Evolutionary conservation across 92 coral and sea anemone genomes (phyloP).

Genomic region (Chrysogorgia sp.): DNA sequence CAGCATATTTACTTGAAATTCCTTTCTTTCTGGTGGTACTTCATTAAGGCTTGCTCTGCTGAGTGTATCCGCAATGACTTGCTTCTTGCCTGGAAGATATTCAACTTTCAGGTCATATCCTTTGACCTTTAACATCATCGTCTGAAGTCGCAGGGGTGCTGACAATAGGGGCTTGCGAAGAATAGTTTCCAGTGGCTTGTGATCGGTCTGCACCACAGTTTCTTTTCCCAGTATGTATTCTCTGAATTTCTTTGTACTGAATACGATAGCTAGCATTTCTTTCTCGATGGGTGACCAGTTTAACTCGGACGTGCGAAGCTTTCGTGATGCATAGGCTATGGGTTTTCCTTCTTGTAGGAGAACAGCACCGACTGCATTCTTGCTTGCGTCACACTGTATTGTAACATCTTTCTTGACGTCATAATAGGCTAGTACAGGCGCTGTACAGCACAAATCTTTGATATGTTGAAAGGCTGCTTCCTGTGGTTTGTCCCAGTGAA

Average conservation of each 20-base stretch:
- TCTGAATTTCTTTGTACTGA: constrained; percentile 58
- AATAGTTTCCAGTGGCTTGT: constrained; percentile 60
- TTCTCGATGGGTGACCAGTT: constrained; percentile 63
- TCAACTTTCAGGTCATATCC: constrained; percentile 67
- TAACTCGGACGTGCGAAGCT: constrained; percentile 41
- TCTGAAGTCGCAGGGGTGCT: too few species aligned
- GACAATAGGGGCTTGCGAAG: constrained; percentile 34
- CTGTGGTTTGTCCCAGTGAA: constrained; percentile 5
- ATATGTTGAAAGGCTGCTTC: constrained; percentile 49
- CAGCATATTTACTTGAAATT: constrained; percentile 45
- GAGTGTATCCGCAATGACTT: constrained; percentile 58
- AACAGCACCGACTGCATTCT: constrained; percentile 60
- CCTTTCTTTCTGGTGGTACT: constrained; percentile 57
- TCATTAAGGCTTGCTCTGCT: constrained; percentile 61
- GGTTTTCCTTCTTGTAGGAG: constrained; percentile 43
- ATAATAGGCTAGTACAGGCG: constrained; percentile 65
- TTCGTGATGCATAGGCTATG: constrained; percentile 31
- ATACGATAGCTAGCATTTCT: constrained; percentile 59
- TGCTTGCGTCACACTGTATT: constrained; percentile 64
- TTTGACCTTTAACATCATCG: too few species aligned
- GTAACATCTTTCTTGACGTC: constrained; percentile 55
- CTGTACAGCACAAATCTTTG: constrained; percentile 48
- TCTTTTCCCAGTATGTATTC: constrained; percentile 62
- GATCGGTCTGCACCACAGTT: constrained; percentile 56
- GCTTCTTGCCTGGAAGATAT: constrained; percentile 58